Base-by-base conservation (phyloP, 2,797 vertebrate species). In the Corythornis leucogaster region DNA sequence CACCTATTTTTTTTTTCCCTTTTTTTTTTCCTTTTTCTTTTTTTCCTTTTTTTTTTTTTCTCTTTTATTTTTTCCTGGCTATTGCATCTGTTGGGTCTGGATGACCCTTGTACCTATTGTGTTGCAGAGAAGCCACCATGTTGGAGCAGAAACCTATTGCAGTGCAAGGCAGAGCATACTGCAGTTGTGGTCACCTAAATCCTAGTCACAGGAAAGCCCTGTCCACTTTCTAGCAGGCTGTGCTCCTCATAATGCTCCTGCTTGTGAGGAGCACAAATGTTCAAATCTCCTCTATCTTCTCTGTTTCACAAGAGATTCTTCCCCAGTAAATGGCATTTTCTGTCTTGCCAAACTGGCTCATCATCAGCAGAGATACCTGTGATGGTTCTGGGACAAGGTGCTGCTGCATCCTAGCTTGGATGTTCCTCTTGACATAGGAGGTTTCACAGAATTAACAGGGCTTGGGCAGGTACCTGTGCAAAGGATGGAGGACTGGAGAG, bases 191-290 rank as follows among this genome's bases (percentile, higher is more conserved):
- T 50, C 81, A 66, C 15, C 31, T 21, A 14, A 67, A 40, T 5
- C 17, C 28, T 17, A 2, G 1, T 9, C 1, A 0, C 11, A 55
- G 40, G 22, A 51, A 24, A 50, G 7, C 12, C 35, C 21, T 25
- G 28, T 28, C 38, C 17, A 46, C 5, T 6, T 5, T 18, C 12
- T 5, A 45, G 8, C 20, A 73, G 33, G 8, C 8, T 11, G 2
- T 0, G 0, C 6, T 61, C 48, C 61, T 73, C 12, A 5, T 3
- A 28, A n/a, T 7, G 3, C 26, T 80, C 38, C 62, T 68, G 57
- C 51, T 38, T 16, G 15, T 17, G 48, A 69, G 31, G 45, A 63
- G 15, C 43, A 55, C 30, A 69, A 8, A 28, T 28, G n/a, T 45
- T 11, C n/a, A 71, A 26, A 59, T 31, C 38, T 73, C 40, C n/a